Percentiles rank a stretch among this genome's conserved stretches.
Conservation (phyloP, 1,140 invertebrate species). For the Conus ventricosus region DNA sequence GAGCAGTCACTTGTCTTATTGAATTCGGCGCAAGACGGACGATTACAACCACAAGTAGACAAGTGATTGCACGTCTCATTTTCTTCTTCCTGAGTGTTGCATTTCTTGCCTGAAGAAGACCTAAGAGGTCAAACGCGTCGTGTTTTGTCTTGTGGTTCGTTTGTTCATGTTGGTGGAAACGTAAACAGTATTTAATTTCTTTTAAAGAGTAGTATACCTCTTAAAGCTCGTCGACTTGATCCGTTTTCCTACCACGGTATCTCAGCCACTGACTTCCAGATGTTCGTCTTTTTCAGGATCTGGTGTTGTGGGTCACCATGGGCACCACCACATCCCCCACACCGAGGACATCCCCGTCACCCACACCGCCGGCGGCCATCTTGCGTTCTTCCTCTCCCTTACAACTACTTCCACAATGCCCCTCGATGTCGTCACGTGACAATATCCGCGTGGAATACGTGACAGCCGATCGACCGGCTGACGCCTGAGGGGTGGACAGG, state of each 20-base stretch:
- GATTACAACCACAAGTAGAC: too few species aligned
- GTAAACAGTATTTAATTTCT: too few species aligned
- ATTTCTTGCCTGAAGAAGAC: too few species aligned
- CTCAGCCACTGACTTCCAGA: neutral
- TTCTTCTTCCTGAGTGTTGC: too few species aligned
- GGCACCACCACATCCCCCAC: conserved; percentile 63
- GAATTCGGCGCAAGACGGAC: too few species aligned
- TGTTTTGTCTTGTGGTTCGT: too few species aligned
- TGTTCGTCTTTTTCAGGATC: conserved; percentile 46
- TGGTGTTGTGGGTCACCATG: conserved; percentile 64
- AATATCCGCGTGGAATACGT: conserved; percentile 46
- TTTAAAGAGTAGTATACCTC: too few species aligned
- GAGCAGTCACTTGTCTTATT: too few species aligned
- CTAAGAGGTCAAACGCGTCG: too few species aligned
- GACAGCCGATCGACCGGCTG: conserved; percentile 9
- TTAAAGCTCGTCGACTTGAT: neutral
- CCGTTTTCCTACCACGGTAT: too few species aligned
- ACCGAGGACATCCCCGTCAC: conserved; percentile 62
- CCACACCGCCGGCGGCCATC: conserved; percentile 51
- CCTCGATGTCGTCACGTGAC: conserved; percentile 50
- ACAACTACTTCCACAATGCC: conserved; percentile 63
- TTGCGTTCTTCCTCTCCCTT: conserved; percentile 60
- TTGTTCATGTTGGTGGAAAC: too few species aligned
- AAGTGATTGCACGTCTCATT: too few species aligned
- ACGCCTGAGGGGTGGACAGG: conserved; percentile 41